A percentile compares a stretch with the other conserved stretches of the same genome.
Evolutionary conservation across 2,113 vertebrate genomes (phyloP).

Genomic region (Daphoenositta chrysoptera): DNA sequence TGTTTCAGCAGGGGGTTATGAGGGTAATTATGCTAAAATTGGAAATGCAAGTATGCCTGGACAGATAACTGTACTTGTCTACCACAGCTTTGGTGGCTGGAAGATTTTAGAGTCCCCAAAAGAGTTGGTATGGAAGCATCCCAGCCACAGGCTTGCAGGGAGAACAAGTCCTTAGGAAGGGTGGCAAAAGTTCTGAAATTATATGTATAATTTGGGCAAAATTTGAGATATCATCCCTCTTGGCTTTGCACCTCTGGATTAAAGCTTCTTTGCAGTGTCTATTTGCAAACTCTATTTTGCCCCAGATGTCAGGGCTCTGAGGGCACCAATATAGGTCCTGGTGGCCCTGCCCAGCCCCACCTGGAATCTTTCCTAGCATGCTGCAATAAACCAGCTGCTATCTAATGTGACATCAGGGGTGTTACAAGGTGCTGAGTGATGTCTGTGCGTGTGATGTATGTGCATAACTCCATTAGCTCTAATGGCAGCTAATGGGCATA

Average conservation of each 20-base stretch:
- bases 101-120: not conserved
- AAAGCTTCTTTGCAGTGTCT: not conserved
- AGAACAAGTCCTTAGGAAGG: not conserved
- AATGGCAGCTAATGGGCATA: conserved; percentile 38
- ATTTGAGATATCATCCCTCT: not conserved
- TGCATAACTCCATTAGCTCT: conserved; percentile 31
- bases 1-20: not conserved
- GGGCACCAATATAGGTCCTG: not conserved
- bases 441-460: not conserved
- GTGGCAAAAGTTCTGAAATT: not conserved
- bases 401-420: not conserved
- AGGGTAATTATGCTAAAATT: not conserved
- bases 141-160: not conserved
- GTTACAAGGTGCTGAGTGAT: not conserved
- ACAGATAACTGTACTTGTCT: not conserved
- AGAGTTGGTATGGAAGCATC: not conserved
- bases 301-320: not conserved
- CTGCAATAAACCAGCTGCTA: not conserved
- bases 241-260: not conserved
- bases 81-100: not conserved
- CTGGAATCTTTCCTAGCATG: not conserved
- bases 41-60: not conserved
- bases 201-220: not conserved
- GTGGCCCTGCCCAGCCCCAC: not conserved
- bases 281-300: not conserved